Conservation (phyloP, 2,113 vertebrate genomes). For the Melierax canorus region DNA sequence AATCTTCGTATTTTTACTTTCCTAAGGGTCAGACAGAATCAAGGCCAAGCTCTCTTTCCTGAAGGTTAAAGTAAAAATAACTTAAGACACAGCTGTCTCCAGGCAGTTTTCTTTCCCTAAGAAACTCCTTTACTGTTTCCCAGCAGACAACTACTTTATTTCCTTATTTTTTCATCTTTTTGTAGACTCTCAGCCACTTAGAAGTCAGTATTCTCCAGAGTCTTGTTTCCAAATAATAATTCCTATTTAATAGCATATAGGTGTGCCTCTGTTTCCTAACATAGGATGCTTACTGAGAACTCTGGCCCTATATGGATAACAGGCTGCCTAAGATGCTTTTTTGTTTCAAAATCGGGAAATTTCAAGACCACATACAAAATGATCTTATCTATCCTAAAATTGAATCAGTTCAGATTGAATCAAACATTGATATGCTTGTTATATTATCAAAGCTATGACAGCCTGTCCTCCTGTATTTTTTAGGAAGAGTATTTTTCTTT, state of each 20-base stretch:
- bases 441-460: not conserved
- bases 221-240: not conserved
- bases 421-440: not conserved
- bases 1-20: not conserved
- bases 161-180: not conserved
- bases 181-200: not conserved
- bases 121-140: not conserved
- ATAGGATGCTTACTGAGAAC: not conserved
- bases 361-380: not conserved
- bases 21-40: not conserved
- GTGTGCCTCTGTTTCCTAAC: not conserved
- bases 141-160: not conserved
- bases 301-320: accelerated
- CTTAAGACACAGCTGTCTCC: not conserved
- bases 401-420: not conserved
- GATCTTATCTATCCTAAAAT: not conserved
- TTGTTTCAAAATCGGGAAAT: not conserved
- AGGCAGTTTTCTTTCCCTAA: not conserved
- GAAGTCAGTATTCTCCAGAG: not conserved
- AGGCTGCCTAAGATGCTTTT: not conserved
- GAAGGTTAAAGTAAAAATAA: not conserved
- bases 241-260: not conserved
- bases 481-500: not conserved
- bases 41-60: not conserved
- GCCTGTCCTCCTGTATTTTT: not conserved